Conservation (phyloP, 2,888 invertebrate genomes). For the Chrysomela aeneicollis region DNA sequence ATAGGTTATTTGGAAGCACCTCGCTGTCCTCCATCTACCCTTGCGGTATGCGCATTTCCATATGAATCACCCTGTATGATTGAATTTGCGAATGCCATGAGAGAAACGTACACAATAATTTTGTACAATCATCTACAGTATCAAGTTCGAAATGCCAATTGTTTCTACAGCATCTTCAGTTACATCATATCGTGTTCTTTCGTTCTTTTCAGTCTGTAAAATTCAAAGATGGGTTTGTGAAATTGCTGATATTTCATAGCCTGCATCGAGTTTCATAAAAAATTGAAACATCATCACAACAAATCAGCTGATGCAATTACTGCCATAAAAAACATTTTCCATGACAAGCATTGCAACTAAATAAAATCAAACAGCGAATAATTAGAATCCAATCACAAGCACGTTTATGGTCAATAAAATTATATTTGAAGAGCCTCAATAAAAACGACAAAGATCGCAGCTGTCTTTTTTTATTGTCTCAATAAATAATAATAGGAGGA, state of each 20-base stretch:
- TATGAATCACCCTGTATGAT: too few relatives aligned
- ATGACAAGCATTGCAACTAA: conserved; percentile 16
- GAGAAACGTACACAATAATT: too few relatives aligned
- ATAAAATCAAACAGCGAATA: conserved; percentile 25
- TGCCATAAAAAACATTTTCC: neutral
- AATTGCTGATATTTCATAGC: neutral
- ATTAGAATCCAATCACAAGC: conserved; percentile 24
- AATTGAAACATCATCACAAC: neutral
- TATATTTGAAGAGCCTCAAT: conserved; percentile 18
- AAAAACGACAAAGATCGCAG: conserved; percentile 24
- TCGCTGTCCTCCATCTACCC: too few relatives aligned
- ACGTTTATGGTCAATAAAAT: conserved; percentile 23
- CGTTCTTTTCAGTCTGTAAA: too few relatives aligned
- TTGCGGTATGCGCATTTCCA: too few relatives aligned
- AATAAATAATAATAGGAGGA: conserved; percentile 21
- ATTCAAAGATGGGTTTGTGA: too few relatives aligned
- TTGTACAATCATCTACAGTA: too few relatives aligned
- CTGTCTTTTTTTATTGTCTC: conserved; percentile 23
- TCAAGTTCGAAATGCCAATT: too few relatives aligned
- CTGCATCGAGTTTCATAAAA: neutral
- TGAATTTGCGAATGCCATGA: too few relatives aligned
- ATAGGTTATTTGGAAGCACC: too few relatives aligned
- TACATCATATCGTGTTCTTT: too few relatives aligned
- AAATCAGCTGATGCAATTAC: neutral
- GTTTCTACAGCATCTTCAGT: too few relatives aligned